phyloP scores from a whole-genome alignment of 2,113 vertebrate genomes.

The Pungitius pungitius region DNA sequence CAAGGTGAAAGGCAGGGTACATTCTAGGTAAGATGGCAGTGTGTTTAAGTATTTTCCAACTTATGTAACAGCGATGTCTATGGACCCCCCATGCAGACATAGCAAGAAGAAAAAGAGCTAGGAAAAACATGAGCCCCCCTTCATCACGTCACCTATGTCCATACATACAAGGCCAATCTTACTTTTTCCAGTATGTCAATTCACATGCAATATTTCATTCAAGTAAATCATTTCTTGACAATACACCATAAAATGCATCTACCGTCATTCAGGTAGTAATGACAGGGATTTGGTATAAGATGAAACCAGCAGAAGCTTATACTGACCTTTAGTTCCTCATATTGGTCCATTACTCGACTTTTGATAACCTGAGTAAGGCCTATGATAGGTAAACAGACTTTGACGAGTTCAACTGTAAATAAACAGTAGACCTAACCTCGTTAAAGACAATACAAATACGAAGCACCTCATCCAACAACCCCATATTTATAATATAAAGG shows the following conservation, averaged over 20 bases:
- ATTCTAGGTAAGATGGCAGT: neutral
- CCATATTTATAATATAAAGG: neutral
- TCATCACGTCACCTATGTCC: neutral
- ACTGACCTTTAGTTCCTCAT: neutral
- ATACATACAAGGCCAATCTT: neutral
- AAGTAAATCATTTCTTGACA: neutral
- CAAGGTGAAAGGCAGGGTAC: neutral
- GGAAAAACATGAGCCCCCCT: too few species aligned
- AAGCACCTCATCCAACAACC: conserved; percentile 36
- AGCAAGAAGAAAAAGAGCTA: too few species aligned
- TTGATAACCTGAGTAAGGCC: neutral
- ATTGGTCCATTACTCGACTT: neutral
- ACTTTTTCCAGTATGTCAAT: neutral
- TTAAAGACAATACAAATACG: conserved; percentile 13
- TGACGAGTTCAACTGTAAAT: neutral
- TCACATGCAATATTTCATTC: neutral
- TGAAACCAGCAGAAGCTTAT: neutral
- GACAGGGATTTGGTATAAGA: neutral
- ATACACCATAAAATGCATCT: neutral
- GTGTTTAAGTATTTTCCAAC: neutral
- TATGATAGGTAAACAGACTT: neutral
- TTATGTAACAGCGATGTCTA: too few species aligned
- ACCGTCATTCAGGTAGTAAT: neutral
- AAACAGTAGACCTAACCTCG: neutral
- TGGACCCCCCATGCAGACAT: neutral